Evolutionary conservation across 2,113 vertebrate genomes (phyloP), one percentile per base, ranked within the genome.

Genomic region (Glaucomys volans): DNA sequence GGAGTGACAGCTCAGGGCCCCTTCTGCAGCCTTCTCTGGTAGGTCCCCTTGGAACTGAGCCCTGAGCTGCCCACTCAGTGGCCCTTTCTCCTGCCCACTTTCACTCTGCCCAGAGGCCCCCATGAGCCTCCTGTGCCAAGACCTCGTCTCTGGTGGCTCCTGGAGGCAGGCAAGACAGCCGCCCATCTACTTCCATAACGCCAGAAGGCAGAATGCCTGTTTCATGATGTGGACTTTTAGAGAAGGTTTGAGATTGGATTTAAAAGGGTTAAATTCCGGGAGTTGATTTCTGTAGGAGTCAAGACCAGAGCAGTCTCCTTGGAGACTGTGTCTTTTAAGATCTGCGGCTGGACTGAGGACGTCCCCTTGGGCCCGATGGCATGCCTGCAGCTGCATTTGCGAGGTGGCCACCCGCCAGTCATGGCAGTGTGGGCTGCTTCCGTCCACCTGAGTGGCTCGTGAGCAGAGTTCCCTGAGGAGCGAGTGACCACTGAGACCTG

Each of bases 321-420:
- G 26, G 32, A 28, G 42, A 52, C 32, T 72, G 37, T 72, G 37
- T 59, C 77, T 54, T 54, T 37, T 59, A 32, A 50, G 42, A 59
- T 24, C 0, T 18, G 59, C 62, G 57, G n/a, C 69, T 35, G 37
- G 64, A 18, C 0, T 35, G 40, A 67, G 74, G 84, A 59, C 3
- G 1, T 7, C 2, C 9, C 0, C 7, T 24, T 4, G 35, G 76
- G 74, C n/a, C 3, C 0, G 42, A n/a, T 0, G 6, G 50, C 28
- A 14, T 16, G 74, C 18, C 28, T 8, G 44, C 5, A 35, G 24
- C 18, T 9, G 1, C 1, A 5, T 54, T 26, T 22, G 52, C 30
- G 79, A 37, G 20, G 28, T 1, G 1, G 42, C 35, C 28, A 3
- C 9, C 2, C 13, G 10, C 22, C 40, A 22, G 2, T 42, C 1